Percentiles rank a stretch among this genome's conserved stretches.
These are phyloP conservation scores for Orchesella cincta DNA, from an alignment of 1,140 invertebrate species.

Conservation along the genomic window DNA sequence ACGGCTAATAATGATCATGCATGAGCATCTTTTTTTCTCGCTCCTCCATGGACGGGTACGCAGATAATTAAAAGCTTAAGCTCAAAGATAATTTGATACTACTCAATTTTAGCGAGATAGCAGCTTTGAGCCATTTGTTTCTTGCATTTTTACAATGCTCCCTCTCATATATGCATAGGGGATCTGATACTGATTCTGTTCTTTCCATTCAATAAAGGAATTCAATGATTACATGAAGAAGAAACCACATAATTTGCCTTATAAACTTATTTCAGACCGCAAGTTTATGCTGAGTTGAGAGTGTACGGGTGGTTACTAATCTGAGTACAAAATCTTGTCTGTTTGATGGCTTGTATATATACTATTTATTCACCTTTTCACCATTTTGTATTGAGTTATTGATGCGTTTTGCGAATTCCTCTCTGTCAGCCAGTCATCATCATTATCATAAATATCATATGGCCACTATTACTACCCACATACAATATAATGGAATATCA, in stretches of 20 bases:
- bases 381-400: background rate
- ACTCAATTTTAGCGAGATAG: background rate
- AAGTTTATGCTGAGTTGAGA: too few species aligned
- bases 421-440: conserved; percentile 15
- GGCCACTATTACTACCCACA: background rate
- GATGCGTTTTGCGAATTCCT: conserved; percentile 8
- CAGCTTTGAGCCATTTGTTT: background rate
- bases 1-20: too few species aligned
- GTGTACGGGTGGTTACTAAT: too few species aligned
- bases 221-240: too few species aligned
- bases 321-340: too few species aligned
- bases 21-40: background rate
- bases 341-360: too few species aligned
- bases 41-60: background rate
- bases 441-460: conserved; percentile 8
- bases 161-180: too few species aligned
- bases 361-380: background rate
- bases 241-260: background rate
- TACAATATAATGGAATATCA: background rate
- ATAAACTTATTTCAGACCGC: background rate
- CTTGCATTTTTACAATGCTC: background rate
- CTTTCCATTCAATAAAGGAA: too few species aligned
- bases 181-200: too few species aligned
- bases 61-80: conserved; percentile 20
- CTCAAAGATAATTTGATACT: conserved; percentile 17